Percentiles rank a stretch among this genome's conserved stretches.
Conservation (phyloP, 2,113 vertebrate species). For the Tragelaphus imberbis region DNA sequence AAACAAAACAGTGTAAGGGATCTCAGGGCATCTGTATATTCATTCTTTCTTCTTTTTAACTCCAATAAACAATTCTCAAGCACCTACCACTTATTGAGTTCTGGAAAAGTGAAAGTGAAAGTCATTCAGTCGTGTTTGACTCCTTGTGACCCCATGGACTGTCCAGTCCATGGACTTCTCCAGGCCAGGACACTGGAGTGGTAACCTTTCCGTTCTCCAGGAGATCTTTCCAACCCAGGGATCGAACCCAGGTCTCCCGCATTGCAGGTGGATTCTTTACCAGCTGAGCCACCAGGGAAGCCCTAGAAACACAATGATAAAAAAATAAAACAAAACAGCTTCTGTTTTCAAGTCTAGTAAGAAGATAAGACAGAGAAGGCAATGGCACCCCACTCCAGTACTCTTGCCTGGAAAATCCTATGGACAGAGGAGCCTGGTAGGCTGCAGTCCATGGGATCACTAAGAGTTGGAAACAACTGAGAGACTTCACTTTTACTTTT, state of each 20-base stretch:
- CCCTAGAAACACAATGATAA: background rate
- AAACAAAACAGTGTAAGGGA: background rate
- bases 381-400: no score
- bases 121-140: background rate
- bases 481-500: no score
- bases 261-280: background rate
- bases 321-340: background rate
- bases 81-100: background rate
- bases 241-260: fast-evolving
- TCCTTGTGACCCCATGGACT: background rate
- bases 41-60: background rate
- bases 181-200: background rate
- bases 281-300: background rate
- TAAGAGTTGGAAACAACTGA: no score
- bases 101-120: background rate
- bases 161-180: background rate
- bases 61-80: background rate
- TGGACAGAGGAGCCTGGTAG: no score
- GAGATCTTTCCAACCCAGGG: background rate
- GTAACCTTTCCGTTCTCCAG: background rate
- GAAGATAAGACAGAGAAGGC: background rate
- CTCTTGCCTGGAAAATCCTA: no score
- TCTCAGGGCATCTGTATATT: background rate
- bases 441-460: no score
- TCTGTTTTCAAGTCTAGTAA: background rate